Evolutionary conservation across 2,888 invertebrate species (phyloP).

Genomic region (Phaedon cochleariae): DNA sequence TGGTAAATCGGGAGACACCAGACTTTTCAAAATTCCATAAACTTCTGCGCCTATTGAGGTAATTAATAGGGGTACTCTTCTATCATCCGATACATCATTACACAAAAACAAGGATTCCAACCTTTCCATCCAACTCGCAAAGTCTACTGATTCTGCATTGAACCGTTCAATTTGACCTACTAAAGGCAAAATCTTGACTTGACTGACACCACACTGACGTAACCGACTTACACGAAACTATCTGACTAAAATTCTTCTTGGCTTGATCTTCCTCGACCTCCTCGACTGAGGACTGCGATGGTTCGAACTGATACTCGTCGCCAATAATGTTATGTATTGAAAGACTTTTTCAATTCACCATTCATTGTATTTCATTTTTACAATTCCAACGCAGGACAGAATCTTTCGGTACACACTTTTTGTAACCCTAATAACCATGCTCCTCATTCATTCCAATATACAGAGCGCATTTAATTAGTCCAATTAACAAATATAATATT

Average conservation of each 20-base stretch:
- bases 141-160: neutral
- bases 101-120: neutral
- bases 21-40: neutral
- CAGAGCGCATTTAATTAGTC: too few species aligned
- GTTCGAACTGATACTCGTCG: too few species aligned
- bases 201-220: too few species aligned
- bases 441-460: too few species aligned
- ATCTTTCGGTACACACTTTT: too few species aligned
- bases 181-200: neutral
- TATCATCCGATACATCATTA: neutral
- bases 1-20: neutral
- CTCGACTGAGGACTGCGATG: too few species aligned
- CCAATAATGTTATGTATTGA: neutral
- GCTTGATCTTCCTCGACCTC: too few species aligned
- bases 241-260: neutral
- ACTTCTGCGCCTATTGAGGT: neutral
- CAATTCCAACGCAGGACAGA: too few species aligned
- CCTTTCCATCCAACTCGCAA: too few species aligned
- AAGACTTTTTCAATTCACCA: neutral
- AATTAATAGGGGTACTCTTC: neutral
- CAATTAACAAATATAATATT: too few species aligned
- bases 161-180: neutral
- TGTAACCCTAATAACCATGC: too few species aligned
- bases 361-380: too few species aligned
- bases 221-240: neutral